These are phyloP conservation scores for Dreissena polymorpha DNA, from an alignment of 1,140 invertebrate genomes.

Conservation along the genomic window DNA sequence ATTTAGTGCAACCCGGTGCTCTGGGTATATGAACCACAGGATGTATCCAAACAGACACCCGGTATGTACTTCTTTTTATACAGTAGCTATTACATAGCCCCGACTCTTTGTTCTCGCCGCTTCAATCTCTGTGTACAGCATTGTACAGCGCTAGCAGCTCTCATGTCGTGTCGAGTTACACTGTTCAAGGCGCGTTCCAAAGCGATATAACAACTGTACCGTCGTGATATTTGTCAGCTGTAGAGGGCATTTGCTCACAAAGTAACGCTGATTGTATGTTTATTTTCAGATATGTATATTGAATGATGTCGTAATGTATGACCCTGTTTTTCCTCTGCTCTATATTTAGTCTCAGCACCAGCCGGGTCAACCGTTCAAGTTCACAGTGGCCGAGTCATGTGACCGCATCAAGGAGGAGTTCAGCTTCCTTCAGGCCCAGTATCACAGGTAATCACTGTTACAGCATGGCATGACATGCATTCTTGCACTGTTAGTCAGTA, in stretches of 20 bases:
- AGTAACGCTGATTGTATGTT: not conserved
- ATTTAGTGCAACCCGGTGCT: not conserved
- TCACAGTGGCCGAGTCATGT: slow-evolving; percentile 97
- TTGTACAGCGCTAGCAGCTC: slow-evolving; percentile 23
- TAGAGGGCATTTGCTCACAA: not conserved
- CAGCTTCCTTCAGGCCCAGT: slow-evolving; percentile 98
- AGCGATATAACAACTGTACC: slow-evolving; percentile 38
- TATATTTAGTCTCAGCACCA: slow-evolving; percentile 81
- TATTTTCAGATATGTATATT: slow-evolving; percentile 3
- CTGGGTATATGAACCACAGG: slow-evolving; percentile 24
- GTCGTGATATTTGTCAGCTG: slow-evolving; percentile 35
- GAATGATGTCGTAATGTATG: slow-evolving; percentile 1
- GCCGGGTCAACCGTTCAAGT: slow-evolving; percentile 94
- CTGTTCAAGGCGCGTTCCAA: slow-evolving; percentile 32
- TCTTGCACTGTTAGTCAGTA: too few species aligned
- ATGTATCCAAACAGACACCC: slow-evolving; percentile 80
- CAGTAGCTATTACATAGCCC: slow-evolving; percentile 25
- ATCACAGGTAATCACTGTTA: slow-evolving; percentile 92
- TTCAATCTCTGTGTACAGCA: slow-evolving; percentile 41
- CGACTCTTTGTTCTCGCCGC: slow-evolving; percentile 47
- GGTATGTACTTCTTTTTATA: slow-evolving; percentile 71
- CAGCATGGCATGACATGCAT: not conserved
- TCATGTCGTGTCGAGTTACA: slow-evolving; percentile 38
- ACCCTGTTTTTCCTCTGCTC: not conserved
- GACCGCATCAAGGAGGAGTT: slow-evolving; percentile 99